A percentile compares a stretch with the other conserved stretches of the same genome.
Conservation (phyloP, 2,797 vertebrate species). For the Salmo trutta region DNA sequence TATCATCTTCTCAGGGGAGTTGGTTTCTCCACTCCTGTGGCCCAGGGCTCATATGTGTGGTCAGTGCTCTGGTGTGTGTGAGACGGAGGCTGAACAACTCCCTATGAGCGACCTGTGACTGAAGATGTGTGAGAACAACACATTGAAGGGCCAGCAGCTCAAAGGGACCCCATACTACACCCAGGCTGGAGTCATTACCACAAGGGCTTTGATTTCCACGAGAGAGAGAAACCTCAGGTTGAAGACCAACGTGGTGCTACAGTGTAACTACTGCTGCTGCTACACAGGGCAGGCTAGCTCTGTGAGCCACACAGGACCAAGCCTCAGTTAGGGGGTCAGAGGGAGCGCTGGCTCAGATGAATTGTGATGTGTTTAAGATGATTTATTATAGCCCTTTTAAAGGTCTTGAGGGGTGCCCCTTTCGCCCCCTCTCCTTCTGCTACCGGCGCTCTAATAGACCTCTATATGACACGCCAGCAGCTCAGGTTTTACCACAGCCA, state of each 20-base stretch:
- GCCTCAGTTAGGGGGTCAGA: constrained; percentile 52
- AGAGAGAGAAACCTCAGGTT: constrained; percentile 53
- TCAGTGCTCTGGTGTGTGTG: constrained; percentile 45
- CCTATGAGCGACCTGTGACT: constrained; percentile 52
- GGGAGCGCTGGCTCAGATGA: constrained; percentile 64
- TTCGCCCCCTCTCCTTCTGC: constrained; percentile 38
- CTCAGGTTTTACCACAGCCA: constrained; percentile 38
- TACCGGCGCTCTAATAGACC: constrained; percentile 54
- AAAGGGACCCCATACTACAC: constrained; percentile 57
- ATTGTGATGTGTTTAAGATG: constrained; percentile 64
- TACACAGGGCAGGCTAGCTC: constrained; percentile 22
- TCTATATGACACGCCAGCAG: constrained; percentile 49
- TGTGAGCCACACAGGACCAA: constrained; percentile 39
- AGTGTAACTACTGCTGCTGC: constrained; percentile 37
- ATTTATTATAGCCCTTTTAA: constrained; percentile 71
- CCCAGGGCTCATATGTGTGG: constrained; percentile 61
- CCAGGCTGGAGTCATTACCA: constrained; percentile 73
- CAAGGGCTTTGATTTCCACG: constrained; percentile 67
- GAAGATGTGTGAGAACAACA: constrained; percentile 65
- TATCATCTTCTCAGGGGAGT: constrained; percentile 38
- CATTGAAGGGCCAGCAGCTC: constrained; percentile 53
- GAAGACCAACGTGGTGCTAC: constrained; percentile 54
- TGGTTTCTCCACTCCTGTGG: constrained; percentile 14
- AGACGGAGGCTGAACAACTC: constrained; percentile 17
- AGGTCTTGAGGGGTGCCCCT: constrained; percentile 63